phyloP scores from a whole-genome alignment of 2,888 invertebrate genomes.

The Latrodectus hesperus region DNA sequence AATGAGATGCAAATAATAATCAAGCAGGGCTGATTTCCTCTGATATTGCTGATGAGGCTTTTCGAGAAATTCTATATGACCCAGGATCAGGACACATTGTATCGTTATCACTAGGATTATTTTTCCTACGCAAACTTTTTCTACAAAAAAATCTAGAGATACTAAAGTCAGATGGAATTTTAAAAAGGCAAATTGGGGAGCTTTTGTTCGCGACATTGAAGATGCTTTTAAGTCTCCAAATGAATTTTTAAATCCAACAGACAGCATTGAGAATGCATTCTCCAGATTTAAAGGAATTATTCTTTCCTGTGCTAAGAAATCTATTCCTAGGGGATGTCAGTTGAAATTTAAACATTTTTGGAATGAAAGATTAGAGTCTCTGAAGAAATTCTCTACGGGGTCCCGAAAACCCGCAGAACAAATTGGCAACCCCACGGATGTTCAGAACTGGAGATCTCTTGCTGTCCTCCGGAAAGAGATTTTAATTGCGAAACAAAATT shows the following conservation, averaged over 20 bases:
- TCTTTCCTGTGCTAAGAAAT: too few relatives aligned
- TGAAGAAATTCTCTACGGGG: not conserved
- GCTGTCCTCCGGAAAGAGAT: slow-evolving; percentile 11
- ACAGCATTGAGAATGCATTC: not conserved
- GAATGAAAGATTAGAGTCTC: not conserved
- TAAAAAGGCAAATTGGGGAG: not conserved
- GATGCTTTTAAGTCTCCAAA: not conserved
- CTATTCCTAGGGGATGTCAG: not conserved
- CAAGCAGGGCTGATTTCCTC: not conserved
- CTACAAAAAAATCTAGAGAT: not conserved
- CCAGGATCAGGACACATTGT: slow-evolving; percentile 1
- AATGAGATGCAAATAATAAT: too few relatives aligned
- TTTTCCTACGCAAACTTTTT: not conserved
- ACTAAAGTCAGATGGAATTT: slow-evolving; percentile 11
- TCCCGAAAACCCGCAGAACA: not conserved
- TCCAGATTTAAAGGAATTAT: too few relatives aligned
- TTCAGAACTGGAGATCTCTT: slow-evolving; percentile 12
- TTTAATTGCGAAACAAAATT: not conserved
- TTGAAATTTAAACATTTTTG: slow-evolving; percentile 9
- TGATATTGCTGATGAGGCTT: slow-evolving; percentile 12
- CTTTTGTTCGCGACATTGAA: not conserved
- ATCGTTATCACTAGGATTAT: slow-evolving; percentile 15
- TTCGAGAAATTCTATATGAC: slow-evolving; percentile 7
- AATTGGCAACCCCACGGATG: not conserved
- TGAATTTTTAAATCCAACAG: not conserved